These are phyloP conservation scores for Pseudoatta argentina DNA, from an alignment of 1,140 invertebrate species.

Conservation along the genomic window DNA sequence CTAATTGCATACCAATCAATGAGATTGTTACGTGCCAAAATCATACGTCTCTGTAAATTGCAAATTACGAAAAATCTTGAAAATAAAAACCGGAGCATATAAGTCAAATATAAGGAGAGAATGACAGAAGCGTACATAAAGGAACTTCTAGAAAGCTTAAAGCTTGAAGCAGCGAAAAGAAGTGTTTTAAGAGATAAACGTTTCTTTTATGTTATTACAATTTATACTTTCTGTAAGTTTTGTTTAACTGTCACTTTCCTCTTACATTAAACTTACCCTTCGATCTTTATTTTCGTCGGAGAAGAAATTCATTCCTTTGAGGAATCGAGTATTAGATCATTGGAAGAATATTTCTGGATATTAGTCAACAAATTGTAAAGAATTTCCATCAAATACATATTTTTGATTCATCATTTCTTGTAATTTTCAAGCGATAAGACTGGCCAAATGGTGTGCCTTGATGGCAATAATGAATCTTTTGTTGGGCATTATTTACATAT, in stretches of 20 bases:
- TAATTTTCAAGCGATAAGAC: not conserved
- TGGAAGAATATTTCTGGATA: not conserved
- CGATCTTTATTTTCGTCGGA: not conserved
- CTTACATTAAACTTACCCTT: not conserved
- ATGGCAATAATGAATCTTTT: not conserved
- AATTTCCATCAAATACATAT: not conserved
- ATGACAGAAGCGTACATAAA: too few species aligned
- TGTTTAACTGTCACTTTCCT: not conserved
- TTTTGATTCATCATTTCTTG: constrained; percentile 1
- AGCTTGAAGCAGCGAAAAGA: not conserved
- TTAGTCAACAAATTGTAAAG: not conserved
- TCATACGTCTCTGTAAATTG: not conserved
- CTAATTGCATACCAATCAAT: not conserved
- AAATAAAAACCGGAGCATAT: not conserved
- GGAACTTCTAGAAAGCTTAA: not conserved
- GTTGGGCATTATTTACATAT: constrained; percentile 29
- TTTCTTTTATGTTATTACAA: not conserved
- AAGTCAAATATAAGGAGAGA: not conserved
- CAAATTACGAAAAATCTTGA: not conserved
- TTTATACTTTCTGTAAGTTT: not conserved
- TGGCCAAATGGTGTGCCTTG: not conserved
- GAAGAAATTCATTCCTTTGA: not conserved
- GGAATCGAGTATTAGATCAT: not conserved
- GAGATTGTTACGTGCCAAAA: not conserved
- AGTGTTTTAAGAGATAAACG: too few species aligned